Evolutionary conservation across 2,113 vertebrate species (phyloP).

Genomic region (Columbina picui): DNA sequence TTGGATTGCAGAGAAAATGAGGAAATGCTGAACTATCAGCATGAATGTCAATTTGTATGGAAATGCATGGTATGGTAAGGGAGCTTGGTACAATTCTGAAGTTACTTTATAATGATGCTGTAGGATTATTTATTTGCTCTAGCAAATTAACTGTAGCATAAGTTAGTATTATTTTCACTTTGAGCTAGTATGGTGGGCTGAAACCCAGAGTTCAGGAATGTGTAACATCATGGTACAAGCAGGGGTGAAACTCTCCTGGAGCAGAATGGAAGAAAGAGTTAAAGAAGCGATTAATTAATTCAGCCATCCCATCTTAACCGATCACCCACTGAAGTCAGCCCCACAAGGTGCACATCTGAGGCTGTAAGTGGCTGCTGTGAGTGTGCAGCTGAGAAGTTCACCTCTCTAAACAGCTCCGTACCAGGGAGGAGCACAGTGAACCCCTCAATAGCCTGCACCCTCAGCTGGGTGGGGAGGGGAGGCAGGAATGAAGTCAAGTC

Average conservation of each 20-base stretch:
- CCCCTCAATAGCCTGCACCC: background rate
- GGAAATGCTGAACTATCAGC: background rate
- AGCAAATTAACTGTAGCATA: background rate
- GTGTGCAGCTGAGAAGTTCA: background rate
- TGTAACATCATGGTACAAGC: background rate
- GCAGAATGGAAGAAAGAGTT: background rate
- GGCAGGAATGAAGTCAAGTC: background rate
- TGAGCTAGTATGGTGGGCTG: background rate
- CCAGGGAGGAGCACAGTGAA: background rate
- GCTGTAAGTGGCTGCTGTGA: background rate
- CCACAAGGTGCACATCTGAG: background rate
- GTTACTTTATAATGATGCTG: background rate
- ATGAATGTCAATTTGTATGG: background rate
- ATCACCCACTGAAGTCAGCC: background rate
- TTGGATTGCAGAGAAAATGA: background rate
- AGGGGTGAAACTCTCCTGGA: background rate
- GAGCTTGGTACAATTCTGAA: background rate
- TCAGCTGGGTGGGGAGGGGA: background rate
- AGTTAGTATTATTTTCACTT: background rate
- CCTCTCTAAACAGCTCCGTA: background rate
- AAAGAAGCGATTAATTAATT: background rate
- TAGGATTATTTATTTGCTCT: background rate
- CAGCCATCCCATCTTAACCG: background rate
- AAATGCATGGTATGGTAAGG: background rate
- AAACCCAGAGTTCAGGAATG: background rate